Base-by-base conservation (phyloP, 2,888 invertebrate genomes). In the Ditula angustiorana region DNA sequence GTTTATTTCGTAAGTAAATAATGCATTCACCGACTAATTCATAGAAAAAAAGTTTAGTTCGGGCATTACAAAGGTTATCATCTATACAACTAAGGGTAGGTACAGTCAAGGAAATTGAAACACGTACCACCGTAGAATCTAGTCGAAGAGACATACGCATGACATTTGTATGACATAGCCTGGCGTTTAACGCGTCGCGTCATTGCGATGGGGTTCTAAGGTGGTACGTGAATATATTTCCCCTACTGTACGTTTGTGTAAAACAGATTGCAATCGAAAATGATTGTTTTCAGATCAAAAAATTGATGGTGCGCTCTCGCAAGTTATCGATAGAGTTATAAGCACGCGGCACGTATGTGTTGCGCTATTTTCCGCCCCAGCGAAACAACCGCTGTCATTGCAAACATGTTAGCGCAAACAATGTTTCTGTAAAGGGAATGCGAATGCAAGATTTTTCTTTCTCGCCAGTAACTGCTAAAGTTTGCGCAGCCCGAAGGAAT, bases 401-500 rank as follows among this genome's bases (percentile, higher is more conserved):
- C 47, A 61, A 69, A 33, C 57, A 67, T 71, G 66, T 71, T 63
- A 55, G 67, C 58, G 11, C 64, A 69, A 68, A 67, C 71, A 73
- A 69, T 69, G 69, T 67, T 70, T 68, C 67, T 69, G 44, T 67
- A 63, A 69, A 59, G 28, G 52, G 63, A 60, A 64, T 41, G 60
- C 50, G 67, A 68, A 69, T 69, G 67, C 66, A 68, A 70, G 69
- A 73, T 70, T 72, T 71, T 70, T 70, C 70, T 70, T 63, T 66
- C 56, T 60, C 56, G 61, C 69, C 55, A 69, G 64, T 61, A 63
- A 69, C 59, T 67, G 64, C 65, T 61, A 72, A 78, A 78, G 77
- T 82, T 80, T 76, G 74, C 74, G 73, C 73, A 76, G 74, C 73
- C 71, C 68, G 68, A 68, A 69, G 52, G 73, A 74, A 73, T 78